Conservation (phyloP, 2,797 vertebrate genomes). For the Euphonia xanthogaster region DNA sequence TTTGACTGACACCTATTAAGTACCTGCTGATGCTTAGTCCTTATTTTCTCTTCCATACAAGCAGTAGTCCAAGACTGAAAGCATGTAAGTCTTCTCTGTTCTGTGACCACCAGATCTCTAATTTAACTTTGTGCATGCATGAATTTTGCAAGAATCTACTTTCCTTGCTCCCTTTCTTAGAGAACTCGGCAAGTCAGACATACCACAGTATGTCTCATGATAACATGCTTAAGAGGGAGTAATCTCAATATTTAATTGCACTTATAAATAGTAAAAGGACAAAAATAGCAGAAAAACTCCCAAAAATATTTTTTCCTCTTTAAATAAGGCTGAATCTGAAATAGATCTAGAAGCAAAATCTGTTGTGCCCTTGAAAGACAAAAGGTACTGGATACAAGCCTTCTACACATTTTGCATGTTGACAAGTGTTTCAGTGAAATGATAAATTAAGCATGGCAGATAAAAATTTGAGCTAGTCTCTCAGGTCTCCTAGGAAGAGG, state of each 20-base stretch:
- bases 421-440: conserved; percentile 72
- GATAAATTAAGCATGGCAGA: conserved; percentile 75
- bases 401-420: conserved; percentile 62
- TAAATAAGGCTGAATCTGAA: conserved; percentile 20
- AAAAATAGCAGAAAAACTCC: neutral
- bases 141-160: neutral
- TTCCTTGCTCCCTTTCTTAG: neutral
- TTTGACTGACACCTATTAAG: neutral
- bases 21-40: neutral
- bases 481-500: conserved; percentile 63
- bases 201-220: neutral
- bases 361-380: conserved; percentile 26
- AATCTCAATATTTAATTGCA: conserved; percentile 38
- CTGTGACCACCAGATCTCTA: neutral
- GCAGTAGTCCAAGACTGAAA: neutral
- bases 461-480: conserved; percentile 72
- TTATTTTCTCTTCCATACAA: neutral
- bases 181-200: neutral
- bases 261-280: neutral
- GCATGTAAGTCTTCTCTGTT: neutral
- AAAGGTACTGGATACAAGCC: conserved; percentile 53
- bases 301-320: neutral
- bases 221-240: neutral
- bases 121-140: neutral
- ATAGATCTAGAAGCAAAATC: conserved; percentile 41